Percentiles rank a stretch among this genome's conserved stretches.
phyloP scores from a whole-genome alignment of 1,140 invertebrate species.

The Aphelenchoides avenae region DNA sequence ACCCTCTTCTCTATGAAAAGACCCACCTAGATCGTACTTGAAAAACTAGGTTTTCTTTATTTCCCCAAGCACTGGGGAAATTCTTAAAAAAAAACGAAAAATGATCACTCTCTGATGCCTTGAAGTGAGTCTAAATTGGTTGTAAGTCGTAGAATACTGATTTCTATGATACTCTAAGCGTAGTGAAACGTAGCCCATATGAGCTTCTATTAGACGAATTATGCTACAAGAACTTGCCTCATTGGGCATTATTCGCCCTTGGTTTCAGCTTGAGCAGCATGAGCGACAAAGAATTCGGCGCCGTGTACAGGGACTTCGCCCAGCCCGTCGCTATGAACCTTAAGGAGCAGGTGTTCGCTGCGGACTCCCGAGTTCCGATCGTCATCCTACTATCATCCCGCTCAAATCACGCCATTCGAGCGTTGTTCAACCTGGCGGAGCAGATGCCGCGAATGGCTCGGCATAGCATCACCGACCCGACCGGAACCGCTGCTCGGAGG shows the following conservation, averaged over 20 bases:
- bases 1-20: no score
- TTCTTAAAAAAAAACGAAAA: no score
- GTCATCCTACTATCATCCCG: conserved; percentile 16
- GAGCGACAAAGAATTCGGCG: conserved; percentile 16
- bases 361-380: conserved; percentile 24
- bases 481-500: conserved; percentile 1
- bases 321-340: conserved; percentile 25
- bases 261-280: conserved; percentile 11
- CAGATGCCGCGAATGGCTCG: conserved; percentile 12
- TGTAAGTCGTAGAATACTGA: conserved; percentile 1
- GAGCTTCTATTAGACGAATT: no score
- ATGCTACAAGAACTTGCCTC: no score
- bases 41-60: no score
- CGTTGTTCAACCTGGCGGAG: conserved; percentile 24
- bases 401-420: conserved; percentile 38
- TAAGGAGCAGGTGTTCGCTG: conserved; percentile 5
- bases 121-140: no score
- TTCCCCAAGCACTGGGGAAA: no score
- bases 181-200: neutral
- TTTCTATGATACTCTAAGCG: neutral
- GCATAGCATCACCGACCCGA: conserved; percentile 1
- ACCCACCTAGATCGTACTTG: no score
- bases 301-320: conserved; percentile 8
- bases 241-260: no score
- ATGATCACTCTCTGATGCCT: no score